Evolutionary conservation across 2,113 vertebrate genomes (phyloP).

Genomic region (Heterotis niloticus): DNA sequence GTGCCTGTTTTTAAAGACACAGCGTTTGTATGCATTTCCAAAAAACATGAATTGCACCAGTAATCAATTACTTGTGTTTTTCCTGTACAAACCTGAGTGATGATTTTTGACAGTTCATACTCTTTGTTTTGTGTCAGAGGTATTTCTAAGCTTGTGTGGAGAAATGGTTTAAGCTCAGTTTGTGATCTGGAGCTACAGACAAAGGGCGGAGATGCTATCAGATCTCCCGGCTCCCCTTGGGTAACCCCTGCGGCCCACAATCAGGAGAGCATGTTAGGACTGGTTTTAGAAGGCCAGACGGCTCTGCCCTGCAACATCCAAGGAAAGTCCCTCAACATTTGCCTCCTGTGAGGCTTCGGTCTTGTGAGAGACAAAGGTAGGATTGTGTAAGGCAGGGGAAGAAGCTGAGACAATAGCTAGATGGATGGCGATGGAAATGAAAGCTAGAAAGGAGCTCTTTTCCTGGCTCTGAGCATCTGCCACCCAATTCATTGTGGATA

Average conservation of each 20-base stretch:
- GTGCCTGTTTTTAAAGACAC: too few species aligned
- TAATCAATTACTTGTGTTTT: not conserved
- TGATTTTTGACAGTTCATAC: not conserved
- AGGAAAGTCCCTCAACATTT: constrained; percentile 62
- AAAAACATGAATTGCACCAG: not conserved
- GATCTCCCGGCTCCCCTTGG: constrained; percentile 23
- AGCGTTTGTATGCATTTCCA: too few species aligned
- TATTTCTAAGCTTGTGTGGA: not conserved
- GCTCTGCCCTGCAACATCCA: constrained; percentile 49
- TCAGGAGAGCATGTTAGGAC: constrained; percentile 59
- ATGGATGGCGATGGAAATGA: not conserved
- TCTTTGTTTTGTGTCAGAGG: not conserved
- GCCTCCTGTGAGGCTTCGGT: constrained; percentile 65
- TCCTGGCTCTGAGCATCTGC: not conserved
- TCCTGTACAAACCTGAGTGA: not conserved
- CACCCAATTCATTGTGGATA: not conserved
- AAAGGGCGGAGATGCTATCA: constrained; percentile 14
- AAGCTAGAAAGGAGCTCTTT: not conserved
- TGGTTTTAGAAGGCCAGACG: constrained; percentile 53
- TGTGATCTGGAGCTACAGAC: not conserved
- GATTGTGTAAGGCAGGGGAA: too few species aligned
- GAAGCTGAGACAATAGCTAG: not conserved
- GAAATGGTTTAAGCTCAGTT: not conserved
- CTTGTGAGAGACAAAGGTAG: too few species aligned
- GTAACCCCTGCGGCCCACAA: not conserved